phyloP scores from a whole-genome alignment of 1,140 invertebrate genomes.

The Atta texana region DNA sequence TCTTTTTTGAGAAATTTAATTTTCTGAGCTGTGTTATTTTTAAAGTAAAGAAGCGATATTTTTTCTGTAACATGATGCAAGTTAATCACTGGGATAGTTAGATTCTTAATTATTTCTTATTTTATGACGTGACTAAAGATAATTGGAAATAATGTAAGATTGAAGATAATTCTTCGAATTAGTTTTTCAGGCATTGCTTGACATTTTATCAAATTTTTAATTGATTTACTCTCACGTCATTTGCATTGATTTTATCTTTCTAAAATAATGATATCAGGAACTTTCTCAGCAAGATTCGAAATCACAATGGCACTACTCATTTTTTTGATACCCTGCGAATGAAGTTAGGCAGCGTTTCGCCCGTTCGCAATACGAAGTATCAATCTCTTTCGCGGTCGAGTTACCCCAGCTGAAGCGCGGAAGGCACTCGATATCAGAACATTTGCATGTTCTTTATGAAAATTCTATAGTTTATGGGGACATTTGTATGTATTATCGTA shows the following conservation, averaged over 20 bases:
- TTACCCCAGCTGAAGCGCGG: constrained; percentile 49
- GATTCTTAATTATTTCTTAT: neutral
- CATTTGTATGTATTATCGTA: constrained; percentile 87
- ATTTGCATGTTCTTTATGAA: constrained; percentile 87
- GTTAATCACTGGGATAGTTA: neutral
- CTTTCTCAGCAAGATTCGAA: neutral
- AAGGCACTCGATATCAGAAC: constrained; percentile 84
- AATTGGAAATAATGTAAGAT: neutral
- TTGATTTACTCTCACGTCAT: neutral
- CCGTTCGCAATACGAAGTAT: constrained; percentile 63
- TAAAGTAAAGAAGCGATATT: neutral
- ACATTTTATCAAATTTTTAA: neutral
- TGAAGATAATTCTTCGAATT: neutral
- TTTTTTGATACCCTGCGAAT: constrained; percentile 58
- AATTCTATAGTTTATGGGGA: constrained; percentile 87
- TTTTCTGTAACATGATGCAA: neutral
- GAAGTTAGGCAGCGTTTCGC: constrained; percentile 52
- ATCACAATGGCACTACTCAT: neutral
- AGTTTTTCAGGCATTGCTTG: neutral
- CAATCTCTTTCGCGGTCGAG: constrained; percentile 70
- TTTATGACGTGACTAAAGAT: neutral
- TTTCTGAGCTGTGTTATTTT: no score
- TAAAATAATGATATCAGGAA: neutral
- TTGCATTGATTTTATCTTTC: neutral
- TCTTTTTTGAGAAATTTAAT: no score